A percentile compares a stretch with the other conserved stretches of the same genome.
These are phyloP conservation scores for Odocoileus virginianus DNA, from an alignment of 2,113 vertebrate genomes.

Conservation along the genomic window DNA sequence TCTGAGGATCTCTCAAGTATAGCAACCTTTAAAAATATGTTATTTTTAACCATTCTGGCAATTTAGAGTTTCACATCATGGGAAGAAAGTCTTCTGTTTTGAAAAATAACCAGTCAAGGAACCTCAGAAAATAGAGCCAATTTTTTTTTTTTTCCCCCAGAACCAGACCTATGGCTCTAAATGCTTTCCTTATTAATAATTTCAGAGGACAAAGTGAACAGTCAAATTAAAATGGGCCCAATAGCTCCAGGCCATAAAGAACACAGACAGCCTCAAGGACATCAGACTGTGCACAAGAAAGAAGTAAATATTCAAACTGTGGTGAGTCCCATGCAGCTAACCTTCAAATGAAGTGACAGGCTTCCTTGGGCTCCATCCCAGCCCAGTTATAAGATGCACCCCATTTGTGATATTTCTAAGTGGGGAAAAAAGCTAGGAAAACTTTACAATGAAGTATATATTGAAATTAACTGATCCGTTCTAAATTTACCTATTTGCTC, in stretches of 20 bases:
- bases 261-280: neutral
- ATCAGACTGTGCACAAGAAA: neutral
- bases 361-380: too few relatives aligned
- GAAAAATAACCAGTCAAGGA: neutral
- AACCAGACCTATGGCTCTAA: neutral
- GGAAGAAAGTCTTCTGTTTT: neutral
- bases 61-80: neutral
- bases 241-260: neutral
- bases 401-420: neutral
- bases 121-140: neutral
- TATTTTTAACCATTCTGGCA: neutral
- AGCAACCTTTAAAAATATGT: neutral
- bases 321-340: fast-evolving
- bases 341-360: fast-evolving
- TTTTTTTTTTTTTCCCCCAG: neutral
- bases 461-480: neutral
- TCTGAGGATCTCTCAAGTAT: neutral
- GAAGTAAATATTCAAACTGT: neutral
- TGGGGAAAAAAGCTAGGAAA: neutral
- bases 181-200: neutral
- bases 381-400: neutral
- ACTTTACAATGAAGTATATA: neutral
- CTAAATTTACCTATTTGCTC: neutral
- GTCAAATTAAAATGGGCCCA: neutral
- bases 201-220: neutral